These are phyloP conservation scores for Pipa parva DNA, from an alignment of 2,113 vertebrate species.

Conservation along the genomic window DNA sequence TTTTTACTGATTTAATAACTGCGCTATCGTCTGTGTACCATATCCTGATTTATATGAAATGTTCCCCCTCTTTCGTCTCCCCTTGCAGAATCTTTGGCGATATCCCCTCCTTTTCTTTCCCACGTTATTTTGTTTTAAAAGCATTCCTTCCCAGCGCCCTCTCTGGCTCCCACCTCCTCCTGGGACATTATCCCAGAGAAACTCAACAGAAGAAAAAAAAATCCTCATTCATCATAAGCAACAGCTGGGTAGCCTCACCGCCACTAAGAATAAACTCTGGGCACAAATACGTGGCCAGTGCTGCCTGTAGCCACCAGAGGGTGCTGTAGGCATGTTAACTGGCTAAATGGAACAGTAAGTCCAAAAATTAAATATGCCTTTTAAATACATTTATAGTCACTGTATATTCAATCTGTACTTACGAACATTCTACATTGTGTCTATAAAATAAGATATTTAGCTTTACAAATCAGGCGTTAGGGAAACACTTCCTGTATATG, in stretches of 20 bases:
- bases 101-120: conserved; percentile 14
- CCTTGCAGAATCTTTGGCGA: no score
- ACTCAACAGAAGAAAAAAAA: background rate
- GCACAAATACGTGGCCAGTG: background rate
- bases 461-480: no score
- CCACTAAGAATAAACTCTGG: background rate
- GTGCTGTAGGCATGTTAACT: background rate
- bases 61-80: no score
- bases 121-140: background rate
- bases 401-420: no score
- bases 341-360: background rate
- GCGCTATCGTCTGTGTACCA: no score
- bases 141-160: conserved; percentile 3
- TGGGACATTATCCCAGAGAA: background rate
- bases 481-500: no score
- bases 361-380: no score
- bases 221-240: background rate
- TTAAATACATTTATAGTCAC: no score
- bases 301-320: background rate
- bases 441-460: no score
- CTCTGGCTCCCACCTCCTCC: conserved; percentile 3
- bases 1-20: no score
- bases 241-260: background rate
- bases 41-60: no score
- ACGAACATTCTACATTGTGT: no score